Conservation (phyloP, 2,113 vertebrate genomes). For the Lophotis ruficrista region DNA sequence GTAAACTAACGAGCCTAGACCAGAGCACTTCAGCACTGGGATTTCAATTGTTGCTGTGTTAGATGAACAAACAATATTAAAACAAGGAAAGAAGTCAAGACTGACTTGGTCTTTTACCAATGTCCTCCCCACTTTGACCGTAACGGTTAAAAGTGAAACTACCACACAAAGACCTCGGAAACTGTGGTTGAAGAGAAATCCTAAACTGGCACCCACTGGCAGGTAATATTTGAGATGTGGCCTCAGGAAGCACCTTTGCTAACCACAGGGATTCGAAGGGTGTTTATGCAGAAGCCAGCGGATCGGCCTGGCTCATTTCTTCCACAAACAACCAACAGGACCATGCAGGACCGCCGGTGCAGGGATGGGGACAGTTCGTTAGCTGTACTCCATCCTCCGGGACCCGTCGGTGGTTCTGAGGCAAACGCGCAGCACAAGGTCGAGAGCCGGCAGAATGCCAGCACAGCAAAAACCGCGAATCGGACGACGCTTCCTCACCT, state of each 20-base stretch:
- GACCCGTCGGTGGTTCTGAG: neutral
- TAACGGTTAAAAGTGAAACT: neutral
- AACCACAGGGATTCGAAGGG: neutral
- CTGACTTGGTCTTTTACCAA: neutral
- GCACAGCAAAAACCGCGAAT: neutral
- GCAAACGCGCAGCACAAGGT: neutral
- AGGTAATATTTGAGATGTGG: neutral
- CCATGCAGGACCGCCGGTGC: rapidly evolving
- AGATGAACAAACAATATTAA: neutral
- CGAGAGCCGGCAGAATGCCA: neutral
- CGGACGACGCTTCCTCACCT: neutral
- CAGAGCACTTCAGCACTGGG: neutral
- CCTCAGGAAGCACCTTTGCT: neutral
- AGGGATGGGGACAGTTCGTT: neutral
- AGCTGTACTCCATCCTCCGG: neutral
- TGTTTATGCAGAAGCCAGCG: neutral
- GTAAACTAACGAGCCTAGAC: neutral
- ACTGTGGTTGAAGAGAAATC: neutral
- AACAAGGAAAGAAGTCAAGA: neutral
- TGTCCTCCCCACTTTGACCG: neutral
- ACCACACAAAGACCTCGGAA: neutral
- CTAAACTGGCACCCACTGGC: neutral
- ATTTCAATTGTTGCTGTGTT: neutral
- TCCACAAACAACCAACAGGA: neutral
- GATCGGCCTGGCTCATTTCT: neutral